phyloP scores from a whole-genome alignment of 2,797 vertebrate species.

The Poeciliopsis infans region DNA sequence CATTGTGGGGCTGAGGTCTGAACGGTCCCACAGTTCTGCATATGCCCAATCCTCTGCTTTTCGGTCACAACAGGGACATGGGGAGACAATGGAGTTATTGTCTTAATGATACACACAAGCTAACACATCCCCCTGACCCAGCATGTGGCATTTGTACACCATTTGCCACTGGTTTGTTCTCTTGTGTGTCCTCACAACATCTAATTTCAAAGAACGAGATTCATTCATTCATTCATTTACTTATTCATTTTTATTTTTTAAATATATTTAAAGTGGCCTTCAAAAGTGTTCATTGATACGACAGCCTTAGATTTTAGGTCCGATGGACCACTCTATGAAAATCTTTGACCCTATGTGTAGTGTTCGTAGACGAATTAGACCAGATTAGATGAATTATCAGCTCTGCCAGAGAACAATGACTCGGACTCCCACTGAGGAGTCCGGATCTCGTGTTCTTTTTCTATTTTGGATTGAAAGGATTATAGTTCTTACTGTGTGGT shows the following conservation, averaged over 20 bases:
- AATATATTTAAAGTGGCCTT: background rate
- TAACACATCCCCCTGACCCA: constrained; percentile 16
- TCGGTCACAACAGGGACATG: constrained; percentile 47
- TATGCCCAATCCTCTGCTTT: constrained; percentile 41
- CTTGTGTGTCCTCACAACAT: constrained; percentile 29
- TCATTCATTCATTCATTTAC: no score
- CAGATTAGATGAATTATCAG: constrained; percentile 69
- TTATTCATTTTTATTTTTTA: background rate
- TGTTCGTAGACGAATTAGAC: constrained; percentile 54
- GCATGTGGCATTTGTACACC: constrained; percentile 21
- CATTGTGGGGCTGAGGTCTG: constrained; percentile 35
- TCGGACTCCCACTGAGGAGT: constrained; percentile 45
- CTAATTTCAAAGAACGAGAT: constrained; percentile 1
- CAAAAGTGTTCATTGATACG: background rate
- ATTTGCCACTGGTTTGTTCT: constrained; percentile 23
- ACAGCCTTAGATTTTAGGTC: background rate
- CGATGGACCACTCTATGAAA: background rate
- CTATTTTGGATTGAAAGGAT: constrained; percentile 58
- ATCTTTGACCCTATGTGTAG: constrained; percentile 39
- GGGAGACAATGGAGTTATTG: constrained; percentile 67
- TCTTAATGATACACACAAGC: constrained; percentile 39
- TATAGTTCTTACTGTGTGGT: constrained; percentile 24
- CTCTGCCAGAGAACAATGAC: constrained; percentile 51
- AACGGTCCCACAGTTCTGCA: constrained; percentile 35
- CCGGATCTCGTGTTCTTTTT: constrained; percentile 28